Percentiles rank a stretch among this genome's conserved stretches.
Conservation (phyloP, 2,113 vertebrate genomes). For the Camelus bactrianus region DNA sequence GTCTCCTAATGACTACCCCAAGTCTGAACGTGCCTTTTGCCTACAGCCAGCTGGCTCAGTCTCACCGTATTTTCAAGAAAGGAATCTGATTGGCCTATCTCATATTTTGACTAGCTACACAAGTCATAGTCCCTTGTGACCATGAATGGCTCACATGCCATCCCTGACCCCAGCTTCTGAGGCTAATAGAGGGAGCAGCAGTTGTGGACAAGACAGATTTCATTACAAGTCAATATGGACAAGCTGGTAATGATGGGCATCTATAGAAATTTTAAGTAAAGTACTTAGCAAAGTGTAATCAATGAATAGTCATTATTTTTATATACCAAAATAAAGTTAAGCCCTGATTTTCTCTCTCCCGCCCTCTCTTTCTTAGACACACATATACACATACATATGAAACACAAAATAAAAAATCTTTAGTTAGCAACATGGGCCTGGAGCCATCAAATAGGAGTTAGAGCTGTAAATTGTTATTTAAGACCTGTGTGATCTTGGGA, state of each 20-base stretch:
- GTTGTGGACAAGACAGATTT: not conserved
- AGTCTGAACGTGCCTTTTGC: not conserved
- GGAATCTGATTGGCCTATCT: not conserved
- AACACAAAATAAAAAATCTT: not conserved
- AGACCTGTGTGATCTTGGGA: not conserved
- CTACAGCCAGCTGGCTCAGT: not conserved
- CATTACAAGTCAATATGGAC: not conserved
- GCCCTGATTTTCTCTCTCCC: not conserved
- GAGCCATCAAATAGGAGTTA: not conserved
- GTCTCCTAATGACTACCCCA: not conserved
- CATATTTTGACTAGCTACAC: not conserved
- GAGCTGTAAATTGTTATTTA: slow-evolving; percentile 13
- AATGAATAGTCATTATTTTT: not conserved
- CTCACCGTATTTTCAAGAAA: not conserved
- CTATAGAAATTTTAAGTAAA: slow-evolving; percentile 15
- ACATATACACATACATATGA: not conserved
- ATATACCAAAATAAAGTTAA: slow-evolving; percentile 35
- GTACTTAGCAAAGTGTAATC: not conserved
- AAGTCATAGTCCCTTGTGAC: not conserved
- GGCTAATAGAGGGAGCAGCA: not conserved
- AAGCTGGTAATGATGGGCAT: not conserved
- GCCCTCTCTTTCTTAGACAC: not conserved
- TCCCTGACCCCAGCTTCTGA: not conserved
- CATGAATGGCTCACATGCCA: not conserved
- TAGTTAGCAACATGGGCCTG: not conserved